Evolutionary conservation across 2,797 vertebrate genomes (phyloP), one percentile per base, ranked within the genome.

Genomic region (Enteromius afrohamiltoni): DNA sequence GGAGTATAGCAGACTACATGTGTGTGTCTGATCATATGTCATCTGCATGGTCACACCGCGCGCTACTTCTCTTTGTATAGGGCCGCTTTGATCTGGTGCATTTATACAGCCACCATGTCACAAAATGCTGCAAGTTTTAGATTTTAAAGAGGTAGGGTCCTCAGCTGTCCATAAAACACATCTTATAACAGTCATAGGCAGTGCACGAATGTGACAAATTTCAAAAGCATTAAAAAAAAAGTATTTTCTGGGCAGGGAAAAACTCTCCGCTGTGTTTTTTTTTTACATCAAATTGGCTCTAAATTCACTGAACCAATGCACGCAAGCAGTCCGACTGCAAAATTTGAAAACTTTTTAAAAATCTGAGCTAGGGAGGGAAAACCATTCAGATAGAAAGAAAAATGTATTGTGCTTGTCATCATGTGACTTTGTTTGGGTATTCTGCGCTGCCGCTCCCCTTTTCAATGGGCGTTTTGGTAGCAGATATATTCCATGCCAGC

Each of bases 341-440:
- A 21, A 51, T 51, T 49, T 34, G 0, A 23, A 55, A 79, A 47
- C 65, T 40, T 23, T 11, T 55, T 16, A 75, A 40, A 75, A 82
- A 65, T 75, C 80, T 8, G 26, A 26, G 71, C 9, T 34, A n/a
- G 45, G 51, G 45, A 75, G 45, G 31, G 31, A 55, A 55, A 76
- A 53, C n/a, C 49, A 47, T 68, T 58, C 19, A 34, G 62, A 77
- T 58, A 64, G 26, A 68, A 83, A 83, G 26, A 42, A 58, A 69
- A 47, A 77, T 58, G 1, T 17, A 83, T 69, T 55, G 6, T 21
- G 62, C 80, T 19, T 69, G 34, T 83, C 62, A 34, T 77, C 81
- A 83, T 77, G 47, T 77, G 73, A 83, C 64, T 83, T 76, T 76
- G 73, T 77, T 82, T 82, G 34, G 34, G 34, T 68, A 82, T 29